Evolutionary conservation across 2,888 invertebrate genomes (phyloP).

Genomic region (Nemurella pictetii): DNA sequence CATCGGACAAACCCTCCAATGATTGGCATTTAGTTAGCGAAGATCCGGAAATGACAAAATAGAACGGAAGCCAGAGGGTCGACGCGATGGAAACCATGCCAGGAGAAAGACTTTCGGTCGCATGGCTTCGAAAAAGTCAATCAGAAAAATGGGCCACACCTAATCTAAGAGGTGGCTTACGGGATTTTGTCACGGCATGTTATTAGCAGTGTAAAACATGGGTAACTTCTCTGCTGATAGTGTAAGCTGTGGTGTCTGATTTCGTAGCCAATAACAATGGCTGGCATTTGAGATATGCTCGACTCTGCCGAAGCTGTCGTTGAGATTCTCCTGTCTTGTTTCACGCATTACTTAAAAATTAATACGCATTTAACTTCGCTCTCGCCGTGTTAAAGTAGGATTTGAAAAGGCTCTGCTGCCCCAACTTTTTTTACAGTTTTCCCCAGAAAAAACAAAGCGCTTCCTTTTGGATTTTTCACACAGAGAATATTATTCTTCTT

Average conservation of each 20-base stretch:
- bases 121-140: slow-evolving; percentile 13
- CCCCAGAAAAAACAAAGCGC: background rate
- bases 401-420: background rate
- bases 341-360: background rate
- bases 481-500: background rate
- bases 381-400: background rate
- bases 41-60: slow-evolving; percentile 34
- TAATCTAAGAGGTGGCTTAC: slow-evolving; percentile 16
- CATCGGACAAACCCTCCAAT: background rate
- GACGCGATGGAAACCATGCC: slow-evolving; percentile 3
- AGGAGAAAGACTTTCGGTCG: background rate
- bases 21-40: slow-evolving; percentile 37
- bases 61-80: slow-evolving; percentile 30
- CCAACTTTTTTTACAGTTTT: background rate
- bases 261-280: background rate
- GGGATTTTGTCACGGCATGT: slow-evolving; percentile 18
- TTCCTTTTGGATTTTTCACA: background rate
- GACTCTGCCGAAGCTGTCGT: background rate
- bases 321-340: background rate
- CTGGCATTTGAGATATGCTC: background rate
- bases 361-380: background rate
- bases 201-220: background rate
- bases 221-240: background rate
- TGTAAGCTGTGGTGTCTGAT: background rate
- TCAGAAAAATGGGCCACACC: slow-evolving; percentile 33